Base-by-base conservation (phyloP, 92 coral and sea anemone genomes). In the Pocillopora meandrina region DNA sequence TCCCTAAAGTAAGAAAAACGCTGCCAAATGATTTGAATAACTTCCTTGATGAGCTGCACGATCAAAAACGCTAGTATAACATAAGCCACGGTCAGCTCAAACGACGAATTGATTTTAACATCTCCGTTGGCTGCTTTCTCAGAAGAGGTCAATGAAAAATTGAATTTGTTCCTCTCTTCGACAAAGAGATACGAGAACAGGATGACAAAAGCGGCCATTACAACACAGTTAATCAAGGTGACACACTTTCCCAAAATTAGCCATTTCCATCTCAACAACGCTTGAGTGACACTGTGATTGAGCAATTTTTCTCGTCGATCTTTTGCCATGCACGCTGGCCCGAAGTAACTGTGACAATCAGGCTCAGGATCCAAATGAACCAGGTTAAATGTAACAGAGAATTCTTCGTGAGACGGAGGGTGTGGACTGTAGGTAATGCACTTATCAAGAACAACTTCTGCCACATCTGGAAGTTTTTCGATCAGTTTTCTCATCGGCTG, bases 221-320 rank as follows among this genome's bases (percentile, higher is more conserved):
- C 2, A 1, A 80, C 1, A 33, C 79, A 75, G 66, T 94, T 92
- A 6, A 91, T 16, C 60, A 84, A 65, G 71, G 70, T 82, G 58
- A 88, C 56, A 14, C 84, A 78, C 69, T 92, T 93, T 18, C 98
- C 98, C 33, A 89, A 90, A 1, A 87, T 78, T 55, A 89, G 75
- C 98, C 98, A 95, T 73, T 93, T 95, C 66, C 75, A 86, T 17
- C 92, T 88, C 23, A 95, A 75, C 13, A 92, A 79, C 5, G 90
- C 88, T 61, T 93, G 93, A 5, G 95, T 86, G 12, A 94, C 87
- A 14, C 87, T 74, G 67, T 95, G 98, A 35, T 92, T 93, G 19
- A 95, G 88, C 26, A 95, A 80, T 2, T 88, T 89, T 67, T 95
- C 98, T 1, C 95, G 95, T 42, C 85, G 81, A 55, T 82, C 21